phyloP scores from a whole-genome alignment of 2,797 vertebrate genomes.

The Furcifer pardalis region DNA sequence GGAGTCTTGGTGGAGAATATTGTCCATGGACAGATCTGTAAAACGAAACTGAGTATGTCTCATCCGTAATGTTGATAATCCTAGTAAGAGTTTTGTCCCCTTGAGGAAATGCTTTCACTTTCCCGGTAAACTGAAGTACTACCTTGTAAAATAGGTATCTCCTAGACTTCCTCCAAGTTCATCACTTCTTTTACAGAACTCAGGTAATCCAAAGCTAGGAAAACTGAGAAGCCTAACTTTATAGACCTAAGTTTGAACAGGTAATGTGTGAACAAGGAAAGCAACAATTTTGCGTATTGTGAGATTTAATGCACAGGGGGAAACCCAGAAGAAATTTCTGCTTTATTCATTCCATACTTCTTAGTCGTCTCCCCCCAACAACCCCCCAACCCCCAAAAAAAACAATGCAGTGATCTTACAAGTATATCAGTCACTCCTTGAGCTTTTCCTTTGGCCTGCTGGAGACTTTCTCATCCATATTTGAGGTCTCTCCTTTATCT shows the following conservation, averaged over 20 bases:
- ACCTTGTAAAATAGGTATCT: neutral
- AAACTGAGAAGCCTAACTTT: neutral
- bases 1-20: too few relatives aligned
- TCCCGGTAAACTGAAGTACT: neutral
- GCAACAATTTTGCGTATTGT: neutral
- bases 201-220: neutral
- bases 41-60: too few relatives aligned
- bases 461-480: constrained; percentile 38
- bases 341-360: neutral
- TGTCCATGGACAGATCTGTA: too few relatives aligned
- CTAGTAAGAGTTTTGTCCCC: neutral
- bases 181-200: neutral
- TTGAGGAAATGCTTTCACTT: neutral
- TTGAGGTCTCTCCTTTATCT: constrained; percentile 22
- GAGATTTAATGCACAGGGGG: neutral
- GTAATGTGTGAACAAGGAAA: neutral
- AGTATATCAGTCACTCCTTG: constrained; percentile 43
- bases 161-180: neutral
- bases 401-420: constrained; percentile 62
- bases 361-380: constrained; percentile 34
- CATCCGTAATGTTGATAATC: neutral
- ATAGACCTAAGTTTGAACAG: neutral
- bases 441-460: constrained; percentile 28
- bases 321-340: neutral
- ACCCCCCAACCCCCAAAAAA: too few relatives aligned